These are phyloP conservation scores for Lipophrys pholis DNA, from an alignment of 2,113 vertebrate genomes.

Conservation along the genomic window DNA sequence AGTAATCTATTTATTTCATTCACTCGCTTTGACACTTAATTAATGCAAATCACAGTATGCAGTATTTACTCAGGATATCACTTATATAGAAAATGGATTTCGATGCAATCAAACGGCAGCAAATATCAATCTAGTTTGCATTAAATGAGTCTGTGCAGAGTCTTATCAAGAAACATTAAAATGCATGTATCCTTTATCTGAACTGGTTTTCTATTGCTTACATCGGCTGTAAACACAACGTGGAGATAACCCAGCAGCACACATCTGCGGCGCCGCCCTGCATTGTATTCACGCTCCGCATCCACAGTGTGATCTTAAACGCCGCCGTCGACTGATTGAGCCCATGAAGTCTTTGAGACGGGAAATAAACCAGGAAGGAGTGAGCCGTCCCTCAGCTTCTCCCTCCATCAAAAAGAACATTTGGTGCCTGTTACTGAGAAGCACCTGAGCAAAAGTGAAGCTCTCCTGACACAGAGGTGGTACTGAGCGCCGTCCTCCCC, in stretches of 20 bases:
- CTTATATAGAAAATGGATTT: not conserved
- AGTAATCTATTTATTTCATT: too few species aligned
- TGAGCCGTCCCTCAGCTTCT: slow-evolving; percentile 65
- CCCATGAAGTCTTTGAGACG: slow-evolving; percentile 41
- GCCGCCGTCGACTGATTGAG: slow-evolving; percentile 61
- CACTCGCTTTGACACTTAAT: too few species aligned
- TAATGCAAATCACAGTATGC: too few species aligned
- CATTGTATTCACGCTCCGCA: slow-evolving; percentile 34
- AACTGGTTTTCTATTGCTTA: slow-evolving; percentile 20
- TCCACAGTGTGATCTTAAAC: slow-evolving; percentile 57
- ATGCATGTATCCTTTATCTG: slow-evolving; percentile 32
- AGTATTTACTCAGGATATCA: not conserved
- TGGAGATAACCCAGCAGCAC: slow-evolving; percentile 18
- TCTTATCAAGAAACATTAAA: slow-evolving; percentile 23
- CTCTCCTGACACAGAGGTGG: slow-evolving; percentile 64
- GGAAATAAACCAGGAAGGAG: slow-evolving; percentile 55
- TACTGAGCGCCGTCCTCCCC: slow-evolving; percentile 63
- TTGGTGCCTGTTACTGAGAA: slow-evolving; percentile 63
- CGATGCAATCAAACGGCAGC: not conserved
- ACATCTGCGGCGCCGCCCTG: slow-evolving; percentile 6
- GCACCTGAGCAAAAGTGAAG: slow-evolving; percentile 60
- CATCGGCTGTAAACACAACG: slow-evolving; percentile 37
- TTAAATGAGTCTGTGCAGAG: slow-evolving; percentile 21
- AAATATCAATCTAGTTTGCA: slow-evolving; percentile 12
- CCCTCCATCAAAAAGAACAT: slow-evolving; percentile 63